Conservation (phyloP, 2,113 vertebrate species). For the Pollimyrus isidori region DNA sequence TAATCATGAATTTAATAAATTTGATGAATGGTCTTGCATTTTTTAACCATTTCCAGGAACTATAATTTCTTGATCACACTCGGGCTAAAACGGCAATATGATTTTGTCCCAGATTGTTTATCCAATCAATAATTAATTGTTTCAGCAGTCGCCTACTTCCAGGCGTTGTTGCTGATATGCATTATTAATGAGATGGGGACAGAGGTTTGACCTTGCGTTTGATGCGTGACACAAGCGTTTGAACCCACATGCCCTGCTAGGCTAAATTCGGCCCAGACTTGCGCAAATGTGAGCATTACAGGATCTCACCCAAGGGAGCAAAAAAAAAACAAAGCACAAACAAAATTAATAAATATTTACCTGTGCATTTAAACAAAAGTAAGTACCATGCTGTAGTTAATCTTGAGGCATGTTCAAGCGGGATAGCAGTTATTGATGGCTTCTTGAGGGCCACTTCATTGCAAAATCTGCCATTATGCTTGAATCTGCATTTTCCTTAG, state of each 20-base stretch:
- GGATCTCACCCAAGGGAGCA: background rate
- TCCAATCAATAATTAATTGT: constrained; percentile 27
- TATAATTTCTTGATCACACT: background rate
- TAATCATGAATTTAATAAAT: background rate
- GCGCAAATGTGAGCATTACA: background rate
- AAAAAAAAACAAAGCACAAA: background rate
- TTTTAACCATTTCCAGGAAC: background rate
- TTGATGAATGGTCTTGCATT: background rate
- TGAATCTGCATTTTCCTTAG: background rate
- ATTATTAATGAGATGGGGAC: constrained; percentile 22
- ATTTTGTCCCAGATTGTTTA: constrained; percentile 12
- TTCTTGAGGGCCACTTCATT: background rate
- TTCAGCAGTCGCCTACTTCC: background rate
- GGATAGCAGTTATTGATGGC: background rate
- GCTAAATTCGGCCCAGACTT: background rate
- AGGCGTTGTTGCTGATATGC: constrained; percentile 8
- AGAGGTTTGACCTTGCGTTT: constrained; percentile 27
- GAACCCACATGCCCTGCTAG: background rate
- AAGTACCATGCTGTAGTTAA: background rate
- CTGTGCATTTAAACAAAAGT: background rate
- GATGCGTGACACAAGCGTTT: background rate
- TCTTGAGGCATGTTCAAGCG: background rate
- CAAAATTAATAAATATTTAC: background rate
- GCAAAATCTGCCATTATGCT: background rate
- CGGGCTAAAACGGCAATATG: background rate